Evolutionary conservation across 1,140 invertebrate species (phyloP).

Genomic region (Oncopodura yosiiana): DNA sequence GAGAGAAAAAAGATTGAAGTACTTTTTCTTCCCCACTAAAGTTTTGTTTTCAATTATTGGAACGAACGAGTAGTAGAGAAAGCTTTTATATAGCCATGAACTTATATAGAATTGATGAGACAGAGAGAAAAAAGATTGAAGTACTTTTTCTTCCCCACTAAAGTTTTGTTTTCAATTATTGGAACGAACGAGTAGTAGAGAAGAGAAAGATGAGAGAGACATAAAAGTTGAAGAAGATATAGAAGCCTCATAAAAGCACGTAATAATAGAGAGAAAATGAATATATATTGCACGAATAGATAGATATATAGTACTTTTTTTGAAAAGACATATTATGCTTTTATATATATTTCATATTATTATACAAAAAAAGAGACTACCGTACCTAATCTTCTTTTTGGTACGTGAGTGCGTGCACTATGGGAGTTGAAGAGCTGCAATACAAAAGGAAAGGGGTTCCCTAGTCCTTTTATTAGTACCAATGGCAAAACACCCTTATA

Average conservation of each 20-base stretch:
- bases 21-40: background rate
- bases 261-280: background rate
- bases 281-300: background rate
- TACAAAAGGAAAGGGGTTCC: conserved; percentile 15
- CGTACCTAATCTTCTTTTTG: background rate
- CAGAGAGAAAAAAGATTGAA: background rate
- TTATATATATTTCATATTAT: too few species aligned
- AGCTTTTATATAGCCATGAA: too few species aligned
- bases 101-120: too few species aligned
- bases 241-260: background rate
- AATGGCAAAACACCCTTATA: conserved; percentile 11
- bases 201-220: background rate
- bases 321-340: too few species aligned
- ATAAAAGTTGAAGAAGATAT: background rate
- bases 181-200: background rate
- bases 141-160: background rate
- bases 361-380: too few species aligned
- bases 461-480: conserved; percentile 5
- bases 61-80: background rate
- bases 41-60: conserved; percentile 12
- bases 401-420: conserved; percentile 10
- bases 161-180: conserved; percentile 15
- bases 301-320: too few species aligned
- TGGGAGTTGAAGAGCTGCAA: conserved; percentile 13
- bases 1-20: background rate